These are phyloP conservation scores for Shargacucullia verbasci DNA, from an alignment of 2,888 invertebrate species.

Conservation along the genomic window DNA sequence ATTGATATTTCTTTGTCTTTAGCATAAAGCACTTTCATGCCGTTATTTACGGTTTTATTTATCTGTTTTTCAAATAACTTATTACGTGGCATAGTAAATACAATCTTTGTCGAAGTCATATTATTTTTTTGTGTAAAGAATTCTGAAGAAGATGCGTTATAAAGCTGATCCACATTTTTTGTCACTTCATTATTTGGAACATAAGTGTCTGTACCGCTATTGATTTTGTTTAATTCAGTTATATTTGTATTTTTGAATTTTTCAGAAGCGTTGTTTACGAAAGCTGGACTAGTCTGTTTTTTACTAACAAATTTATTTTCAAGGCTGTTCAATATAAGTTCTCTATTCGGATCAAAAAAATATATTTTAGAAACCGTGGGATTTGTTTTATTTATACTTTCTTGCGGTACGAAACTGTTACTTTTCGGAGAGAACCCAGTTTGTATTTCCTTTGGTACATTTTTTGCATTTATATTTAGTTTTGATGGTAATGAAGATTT, in stretches of 20 bases:
- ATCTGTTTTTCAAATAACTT: background rate
- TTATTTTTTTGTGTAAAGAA: background rate
- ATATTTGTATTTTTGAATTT: background rate
- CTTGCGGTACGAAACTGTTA: background rate
- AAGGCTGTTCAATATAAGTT: background rate
- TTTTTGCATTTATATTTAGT: background rate
- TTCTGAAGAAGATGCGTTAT: background rate
- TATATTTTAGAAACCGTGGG: conserved; percentile 6
- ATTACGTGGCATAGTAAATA: background rate
- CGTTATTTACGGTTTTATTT: background rate
- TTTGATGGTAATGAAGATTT: background rate
- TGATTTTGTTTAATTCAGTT: background rate
- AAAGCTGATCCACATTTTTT: too few species aligned
- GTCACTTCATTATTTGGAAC: too few species aligned
- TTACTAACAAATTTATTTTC: background rate
- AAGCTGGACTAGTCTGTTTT: background rate
- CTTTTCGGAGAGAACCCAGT: background rate
- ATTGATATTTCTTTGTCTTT: background rate
- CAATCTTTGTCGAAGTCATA: background rate
- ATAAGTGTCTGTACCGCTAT: background rate
- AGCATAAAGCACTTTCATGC: background rate
- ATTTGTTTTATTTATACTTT: background rate
- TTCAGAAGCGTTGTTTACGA: background rate
- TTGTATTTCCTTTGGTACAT: background rate
- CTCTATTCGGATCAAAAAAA: conserved; percentile 12